A percentile compares a stretch with the other conserved stretches of the same genome.
Conservation (phyloP, 2,113 vertebrate genomes). For the Tiliqua scincoides region DNA sequence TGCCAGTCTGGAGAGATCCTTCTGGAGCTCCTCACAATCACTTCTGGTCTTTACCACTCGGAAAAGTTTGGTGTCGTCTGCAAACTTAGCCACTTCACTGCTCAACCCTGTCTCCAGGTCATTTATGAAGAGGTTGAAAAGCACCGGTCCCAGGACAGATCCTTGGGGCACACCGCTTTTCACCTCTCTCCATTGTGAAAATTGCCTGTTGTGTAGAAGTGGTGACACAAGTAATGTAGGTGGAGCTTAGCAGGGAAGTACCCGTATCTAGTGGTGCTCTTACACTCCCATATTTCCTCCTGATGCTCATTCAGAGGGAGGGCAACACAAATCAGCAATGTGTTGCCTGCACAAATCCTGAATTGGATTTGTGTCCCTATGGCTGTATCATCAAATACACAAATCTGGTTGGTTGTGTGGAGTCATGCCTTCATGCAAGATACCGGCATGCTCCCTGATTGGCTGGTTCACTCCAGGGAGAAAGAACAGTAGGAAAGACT, state of each 20-base stretch:
- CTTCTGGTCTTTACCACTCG: too few species aligned
- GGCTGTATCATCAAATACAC: not conserved
- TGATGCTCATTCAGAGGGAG: not conserved
- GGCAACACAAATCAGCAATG: not conserved
- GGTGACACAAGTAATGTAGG: not conserved
- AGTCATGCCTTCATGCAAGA: not conserved
- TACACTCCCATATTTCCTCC: not conserved
- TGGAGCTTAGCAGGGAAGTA: not conserved
- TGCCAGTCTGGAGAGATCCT: too few species aligned
- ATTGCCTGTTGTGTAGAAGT: not conserved
- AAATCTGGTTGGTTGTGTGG: not conserved
- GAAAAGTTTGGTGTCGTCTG: too few species aligned
- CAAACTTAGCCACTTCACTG: too few species aligned
- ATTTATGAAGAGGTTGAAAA: too few species aligned
- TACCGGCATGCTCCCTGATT: not conserved
- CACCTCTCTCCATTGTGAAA: too few species aligned
- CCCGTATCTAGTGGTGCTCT: too few species aligned
- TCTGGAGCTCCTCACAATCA: too few species aligned
- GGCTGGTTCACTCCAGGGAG: not conserved
- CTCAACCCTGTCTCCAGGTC: too few species aligned
- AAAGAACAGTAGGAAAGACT: too few species aligned
- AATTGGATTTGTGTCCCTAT: not conserved
- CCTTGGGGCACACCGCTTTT: too few species aligned
- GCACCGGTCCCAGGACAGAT: too few species aligned
- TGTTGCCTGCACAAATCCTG: not conserved